Base-by-base conservation (phyloP, 1,140 invertebrate species). In the Sinonovacula constricta region DNA sequence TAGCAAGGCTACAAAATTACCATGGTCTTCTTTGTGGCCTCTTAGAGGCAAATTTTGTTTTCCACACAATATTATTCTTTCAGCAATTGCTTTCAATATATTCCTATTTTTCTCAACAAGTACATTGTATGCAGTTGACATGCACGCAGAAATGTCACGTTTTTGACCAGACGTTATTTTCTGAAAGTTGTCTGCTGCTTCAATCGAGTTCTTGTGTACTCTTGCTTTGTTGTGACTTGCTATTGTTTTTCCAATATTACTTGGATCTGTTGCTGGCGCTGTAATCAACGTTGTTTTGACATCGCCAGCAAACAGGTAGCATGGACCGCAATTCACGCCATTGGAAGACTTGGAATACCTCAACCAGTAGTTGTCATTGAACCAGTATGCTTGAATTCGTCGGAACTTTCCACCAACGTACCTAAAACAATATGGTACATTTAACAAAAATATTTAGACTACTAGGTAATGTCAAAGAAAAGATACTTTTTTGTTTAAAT, bases 41-140 rank as follows among this genome's bases (percentile, higher is more conserved):
- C n/a, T n/a, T n/a, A n/a, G 36, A 36, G 62, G 12, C 22, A 65
- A 24, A 45, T n/a, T 24, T 26, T 65, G 62, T 24, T 39, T 34
- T 31, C 62, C 62, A 65, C 62, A 65, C 14, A 65, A 3, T 26
- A 65, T 65, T 22, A 65, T 65, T 10, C 12, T 39, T 18, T 65
- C 62, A 15, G 39, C 22, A 30, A 65, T 65, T 12, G n/a, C n/a
- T n/a, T n/a, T n/a, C n/a, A n/a, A n/a, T n/a, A n/a, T n/a, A n/a
- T n/a, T n/a, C n/a, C n/a, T n/a, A n/a, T n/a, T n/a, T n/a, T n/a
- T n/a, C n/a, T n/a, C n/a, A n/a, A n/a, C n/a, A n/a, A n/a, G n/a
- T n/a, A n/a, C n/a, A n/a, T n/a, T n/a, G n/a, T n/a, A n/a, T n/a
- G n/a, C n/a, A n/a, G n/a, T n/a, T n/a, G n/a, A n/a, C n/a, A n/a